A percentile compares a stretch with the other conserved stretches of the same genome.
phyloP scores from a whole-genome alignment of 2,113 vertebrate species.

The Passerina amoena region DNA sequence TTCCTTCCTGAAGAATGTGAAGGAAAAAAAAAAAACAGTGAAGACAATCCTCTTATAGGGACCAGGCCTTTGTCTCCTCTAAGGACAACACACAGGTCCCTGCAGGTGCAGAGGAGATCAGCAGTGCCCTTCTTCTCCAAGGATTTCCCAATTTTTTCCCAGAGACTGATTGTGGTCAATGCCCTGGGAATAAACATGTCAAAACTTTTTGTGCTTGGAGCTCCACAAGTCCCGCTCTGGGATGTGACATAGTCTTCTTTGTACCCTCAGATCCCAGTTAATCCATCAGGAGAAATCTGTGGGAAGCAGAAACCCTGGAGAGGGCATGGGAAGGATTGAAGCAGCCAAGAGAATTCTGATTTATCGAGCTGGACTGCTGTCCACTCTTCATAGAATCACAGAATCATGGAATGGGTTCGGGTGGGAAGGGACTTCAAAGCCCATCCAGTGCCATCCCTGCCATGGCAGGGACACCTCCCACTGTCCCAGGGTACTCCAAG shows the following conservation, averaged over 20 bases:
- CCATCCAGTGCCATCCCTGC: rapidly evolving
- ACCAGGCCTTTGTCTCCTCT: not conserved
- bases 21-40: not conserved
- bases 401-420: not conserved
- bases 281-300: not conserved
- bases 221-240: not conserved
- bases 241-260: not conserved
- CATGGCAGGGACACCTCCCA: not conserved
- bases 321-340: not conserved
- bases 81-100: not conserved
- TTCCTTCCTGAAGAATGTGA: not conserved
- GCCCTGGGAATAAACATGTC: not conserved
- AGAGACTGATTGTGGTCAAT: not conserved
- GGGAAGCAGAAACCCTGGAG: not conserved
- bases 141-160: not conserved
- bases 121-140: not conserved
- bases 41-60: not conserved
- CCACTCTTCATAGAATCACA: not conserved
- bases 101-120: not conserved
- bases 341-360: not conserved
- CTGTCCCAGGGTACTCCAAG: not conserved
- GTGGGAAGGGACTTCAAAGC: not conserved
- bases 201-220: not conserved
- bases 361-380: not conserved
- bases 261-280: not conserved